Percentiles rank a stretch among this genome's conserved stretches.
phyloP scores from a whole-genome alignment of 2,797 vertebrate genomes.

The Chromis chromis region DNA sequence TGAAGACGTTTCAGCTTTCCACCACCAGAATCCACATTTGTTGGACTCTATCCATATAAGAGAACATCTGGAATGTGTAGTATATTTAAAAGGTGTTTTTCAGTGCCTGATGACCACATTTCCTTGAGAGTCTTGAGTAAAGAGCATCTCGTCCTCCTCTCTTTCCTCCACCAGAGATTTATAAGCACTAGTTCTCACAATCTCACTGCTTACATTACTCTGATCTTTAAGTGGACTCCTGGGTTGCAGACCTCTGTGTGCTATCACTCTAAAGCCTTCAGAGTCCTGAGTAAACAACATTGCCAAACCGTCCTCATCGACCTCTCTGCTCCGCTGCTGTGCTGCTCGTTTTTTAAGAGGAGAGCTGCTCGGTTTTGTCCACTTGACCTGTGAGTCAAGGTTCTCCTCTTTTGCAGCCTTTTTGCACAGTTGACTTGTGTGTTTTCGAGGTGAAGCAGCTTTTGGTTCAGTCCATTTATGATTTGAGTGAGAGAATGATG shows the following conservation, averaged over 20 bases:
- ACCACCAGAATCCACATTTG: background rate
- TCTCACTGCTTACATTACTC: conserved; percentile 48
- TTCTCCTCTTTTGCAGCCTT: conserved; percentile 50
- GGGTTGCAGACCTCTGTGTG: conserved; percentile 72
- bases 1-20: background rate
- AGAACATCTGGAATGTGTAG: background rate
- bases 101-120: conserved; percentile 92
- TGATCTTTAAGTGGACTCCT: conserved; percentile 72
- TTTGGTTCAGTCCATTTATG: conserved; percentile 33
- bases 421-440: conserved; percentile 11
- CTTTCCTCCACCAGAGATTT: conserved; percentile 51
- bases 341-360: conserved; percentile 47
- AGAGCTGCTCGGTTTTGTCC: conserved; percentile 35
- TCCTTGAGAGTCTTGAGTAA: conserved; percentile 95
- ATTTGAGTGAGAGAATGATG: conserved; percentile 24
- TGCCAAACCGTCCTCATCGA: conserved; percentile 69
- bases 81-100: conserved; percentile 2
- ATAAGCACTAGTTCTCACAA: background rate
- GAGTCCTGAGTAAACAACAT: conserved; percentile 91
- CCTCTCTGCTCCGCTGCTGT: conserved; percentile 14
- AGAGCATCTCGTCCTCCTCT: conserved; percentile 81
- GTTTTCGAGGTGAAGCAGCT: conserved; percentile 42
- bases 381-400: conserved; percentile 33
- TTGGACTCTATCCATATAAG: background rate
- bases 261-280: conserved; percentile 89